Base-by-base conservation (phyloP, 2,888 invertebrate species). In the Brachylomia viminalis region DNA sequence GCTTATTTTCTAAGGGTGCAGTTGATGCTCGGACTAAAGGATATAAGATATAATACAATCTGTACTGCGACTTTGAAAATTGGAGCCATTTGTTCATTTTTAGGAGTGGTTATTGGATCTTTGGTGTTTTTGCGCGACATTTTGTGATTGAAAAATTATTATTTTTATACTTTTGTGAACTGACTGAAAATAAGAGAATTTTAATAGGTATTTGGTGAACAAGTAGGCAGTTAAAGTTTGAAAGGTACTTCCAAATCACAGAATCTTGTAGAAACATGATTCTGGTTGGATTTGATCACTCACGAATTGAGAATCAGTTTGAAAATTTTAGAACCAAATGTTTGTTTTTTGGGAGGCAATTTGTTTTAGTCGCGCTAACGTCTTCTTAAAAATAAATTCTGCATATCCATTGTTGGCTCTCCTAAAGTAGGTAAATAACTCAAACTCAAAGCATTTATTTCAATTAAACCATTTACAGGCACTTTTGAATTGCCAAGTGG, bases 1-100 rank as follows among this genome's bases (percentile, higher is more conserved):
- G 77, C 82, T 86, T 86, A 84, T 86, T 87, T 90, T 85, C 80
- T 89, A 88, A 86, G 88, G 86, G 87, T 90, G 90, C 89, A 91
- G 83, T 89, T 87, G 86, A 88, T 89, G 79, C 77, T 56, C 84
- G 20, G 77, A 72, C 82, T 83, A 85, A 81, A 76, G 76, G 79
- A 87, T 88, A 78, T 78, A 71, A 78, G 49, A 80, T 79, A 83
- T 77, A 79, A 83, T 75, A 67, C 56, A 80, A 77, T 77, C 59
- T 70, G 77, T 71, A 76, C 72, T 62, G 47, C 68, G 73, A 74
- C 79, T 84, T 82, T 66, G 52, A 75, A 75, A 84, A 87, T 84
- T 72, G 76, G 27, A 33, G 54, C 72, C 70, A 69, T 78, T 86
- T 87, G 70, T 82, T 78, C 75, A 72, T 84, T 84, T 84, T 70